These are phyloP conservation scores for Micromussa lordhowensis DNA, from an alignment of 92 coral and sea anemone genomes.

Conservation along the genomic window DNA sequence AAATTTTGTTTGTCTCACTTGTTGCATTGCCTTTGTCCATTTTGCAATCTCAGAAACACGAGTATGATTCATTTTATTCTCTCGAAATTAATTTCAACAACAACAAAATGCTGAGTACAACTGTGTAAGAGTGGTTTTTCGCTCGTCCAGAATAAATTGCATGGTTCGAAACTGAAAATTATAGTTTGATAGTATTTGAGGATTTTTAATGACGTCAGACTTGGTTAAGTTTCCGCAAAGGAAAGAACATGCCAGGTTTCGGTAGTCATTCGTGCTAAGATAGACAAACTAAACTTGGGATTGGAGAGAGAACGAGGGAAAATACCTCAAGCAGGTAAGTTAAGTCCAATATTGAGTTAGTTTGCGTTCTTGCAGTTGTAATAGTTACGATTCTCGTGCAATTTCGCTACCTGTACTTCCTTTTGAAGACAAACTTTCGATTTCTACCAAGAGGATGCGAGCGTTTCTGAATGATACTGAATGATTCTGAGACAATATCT, in stretches of 20 bases:
- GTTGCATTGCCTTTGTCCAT: background rate
- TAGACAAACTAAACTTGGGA: background rate
- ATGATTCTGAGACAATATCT: constrained; percentile 34
- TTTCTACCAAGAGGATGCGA: constrained; percentile 1
- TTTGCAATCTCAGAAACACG: too few relatives aligned
- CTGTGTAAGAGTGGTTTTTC: background rate
- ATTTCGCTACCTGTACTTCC: background rate
- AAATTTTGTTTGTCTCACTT: background rate
- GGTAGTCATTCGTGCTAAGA: background rate
- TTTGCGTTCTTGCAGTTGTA: background rate
- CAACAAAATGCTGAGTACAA: background rate
- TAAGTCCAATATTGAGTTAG: background rate
- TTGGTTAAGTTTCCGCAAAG: background rate
- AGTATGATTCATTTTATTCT: too few relatives aligned
- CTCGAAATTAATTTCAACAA: too few relatives aligned
- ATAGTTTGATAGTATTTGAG: too few relatives aligned
- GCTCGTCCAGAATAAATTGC: background rate
- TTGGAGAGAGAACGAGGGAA: background rate
- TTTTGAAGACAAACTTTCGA: constrained; percentile 15
- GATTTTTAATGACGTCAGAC: background rate
- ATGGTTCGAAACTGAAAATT: constrained; percentile 5
- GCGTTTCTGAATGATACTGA: constrained; percentile 9
- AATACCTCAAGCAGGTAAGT: background rate
- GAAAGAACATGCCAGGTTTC: background rate
- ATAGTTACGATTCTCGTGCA: background rate